Conservation (phyloP, 37 sponge, comb jelly and placozoan species). For the Halichondria panicea region DNA sequence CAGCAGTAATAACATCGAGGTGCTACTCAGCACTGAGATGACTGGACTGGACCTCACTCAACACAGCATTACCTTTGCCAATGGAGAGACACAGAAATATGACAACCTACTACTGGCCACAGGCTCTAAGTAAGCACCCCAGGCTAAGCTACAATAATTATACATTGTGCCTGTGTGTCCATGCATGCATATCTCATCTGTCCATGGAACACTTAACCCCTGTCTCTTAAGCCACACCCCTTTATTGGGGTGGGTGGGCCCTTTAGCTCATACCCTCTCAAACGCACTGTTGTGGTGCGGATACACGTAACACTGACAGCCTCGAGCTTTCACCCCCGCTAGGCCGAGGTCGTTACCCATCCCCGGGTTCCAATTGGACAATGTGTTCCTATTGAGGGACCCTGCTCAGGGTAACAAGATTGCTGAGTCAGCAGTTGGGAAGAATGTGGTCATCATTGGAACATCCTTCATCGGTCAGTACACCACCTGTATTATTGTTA, state of each 20-base stretch:
- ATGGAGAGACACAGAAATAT: conserved; percentile 57
- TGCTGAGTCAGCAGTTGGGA: conserved; percentile 47
- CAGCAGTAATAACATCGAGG: conserved; percentile 61
- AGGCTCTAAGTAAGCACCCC: conserved; percentile 62
- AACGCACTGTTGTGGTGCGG: background rate
- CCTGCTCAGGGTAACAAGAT: conserved; percentile 77
- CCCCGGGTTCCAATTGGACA: conserved; percentile 67
- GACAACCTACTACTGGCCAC: conserved; percentile 84
- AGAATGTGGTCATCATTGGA: conserved; percentile 88
- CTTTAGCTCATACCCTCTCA: background rate
- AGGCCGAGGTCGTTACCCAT: conserved; percentile 70
- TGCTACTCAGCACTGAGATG: conserved; percentile 65
- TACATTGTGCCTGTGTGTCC: conserved; percentile 9
- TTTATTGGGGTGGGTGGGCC: background rate
- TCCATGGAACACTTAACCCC: no score
- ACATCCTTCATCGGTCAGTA: conserved; percentile 89
- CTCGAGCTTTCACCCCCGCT: background rate
- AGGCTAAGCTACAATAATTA: background rate
- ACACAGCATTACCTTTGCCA: conserved; percentile 59
- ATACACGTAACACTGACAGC: conserved; percentile 9
- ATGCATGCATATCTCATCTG: background rate
- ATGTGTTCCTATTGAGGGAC: conserved; percentile 72
- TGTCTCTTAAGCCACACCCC: background rate
- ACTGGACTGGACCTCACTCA: conserved; percentile 46
- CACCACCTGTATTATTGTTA: background rate